These are phyloP conservation scores for Rousettus madagascariensis DNA, from an alignment of 2,797 vertebrate species.

Conservation along the genomic window DNA sequence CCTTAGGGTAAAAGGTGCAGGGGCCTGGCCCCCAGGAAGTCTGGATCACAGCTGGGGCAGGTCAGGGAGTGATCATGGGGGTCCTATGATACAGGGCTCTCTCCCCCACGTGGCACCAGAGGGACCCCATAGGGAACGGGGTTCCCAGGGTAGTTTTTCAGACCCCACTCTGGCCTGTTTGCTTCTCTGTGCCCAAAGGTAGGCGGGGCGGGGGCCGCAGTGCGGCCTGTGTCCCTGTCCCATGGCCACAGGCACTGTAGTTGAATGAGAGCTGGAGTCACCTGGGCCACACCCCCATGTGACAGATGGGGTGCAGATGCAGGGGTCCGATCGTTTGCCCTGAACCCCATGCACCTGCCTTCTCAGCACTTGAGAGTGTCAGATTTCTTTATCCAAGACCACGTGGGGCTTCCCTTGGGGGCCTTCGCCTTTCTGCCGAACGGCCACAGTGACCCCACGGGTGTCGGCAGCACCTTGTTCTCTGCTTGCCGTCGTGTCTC, in stretches of 20 bases:
- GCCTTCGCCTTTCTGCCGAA: accelerated
- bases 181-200: background rate
- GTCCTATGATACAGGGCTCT: too few relatives aligned
- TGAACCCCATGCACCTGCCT: background rate
- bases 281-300: background rate
- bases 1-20: background rate
- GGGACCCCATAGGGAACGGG: background rate
- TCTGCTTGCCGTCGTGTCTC: too few relatives aligned
- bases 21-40: background rate
- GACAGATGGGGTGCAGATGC: background rate
- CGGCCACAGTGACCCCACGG: background rate
- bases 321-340: background rate
- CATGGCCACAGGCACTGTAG: background rate
- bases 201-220: too few relatives aligned
- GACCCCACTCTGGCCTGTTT: background rate
- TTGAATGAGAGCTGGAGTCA: background rate
- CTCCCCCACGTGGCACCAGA: background rate
- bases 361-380: background rate
- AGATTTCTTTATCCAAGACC: background rate
- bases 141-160: background rate
- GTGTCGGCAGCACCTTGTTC: too few relatives aligned
- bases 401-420: too few relatives aligned
- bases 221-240: background rate
- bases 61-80: accelerated
- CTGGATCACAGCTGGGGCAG: background rate